A percentile compares a stretch with the other conserved stretches of the same genome.
phyloP scores from a whole-genome alignment of 2,888 invertebrate species.

The Epinotia ramella region DNA sequence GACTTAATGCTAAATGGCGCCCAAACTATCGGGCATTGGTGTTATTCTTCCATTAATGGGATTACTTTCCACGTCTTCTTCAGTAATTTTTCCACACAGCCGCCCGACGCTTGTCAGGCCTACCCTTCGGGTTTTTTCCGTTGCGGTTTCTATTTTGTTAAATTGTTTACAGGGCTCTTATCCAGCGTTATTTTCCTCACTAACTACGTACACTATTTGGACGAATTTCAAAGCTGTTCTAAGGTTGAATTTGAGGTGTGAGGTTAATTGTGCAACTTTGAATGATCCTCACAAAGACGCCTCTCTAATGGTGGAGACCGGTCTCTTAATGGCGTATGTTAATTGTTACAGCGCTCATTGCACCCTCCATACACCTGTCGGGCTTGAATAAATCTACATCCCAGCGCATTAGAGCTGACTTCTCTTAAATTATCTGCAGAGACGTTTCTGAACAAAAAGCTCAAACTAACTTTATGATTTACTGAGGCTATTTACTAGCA shows the following conservation, averaged over 20 bases:
- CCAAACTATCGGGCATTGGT: too few species aligned
- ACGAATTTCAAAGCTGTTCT: neutral
- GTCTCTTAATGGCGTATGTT: conserved; percentile 44
- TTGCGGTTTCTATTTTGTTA: too few species aligned
- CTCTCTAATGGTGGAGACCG: conserved; percentile 40
- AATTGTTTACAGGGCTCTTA: too few species aligned
- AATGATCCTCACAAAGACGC: conserved; percentile 44
- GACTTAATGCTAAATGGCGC: too few species aligned
- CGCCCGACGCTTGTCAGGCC: too few species aligned
- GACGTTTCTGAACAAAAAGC: conserved; percentile 31
- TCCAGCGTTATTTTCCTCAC: too few species aligned
- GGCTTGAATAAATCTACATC: conserved; percentile 41
- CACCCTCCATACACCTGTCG: conserved; percentile 40
- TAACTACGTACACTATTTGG: neutral
- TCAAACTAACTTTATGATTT: conserved; percentile 25
- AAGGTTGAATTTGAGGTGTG: conserved; percentile 46
- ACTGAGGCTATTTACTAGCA: conserved; percentile 18
- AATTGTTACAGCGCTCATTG: conserved; percentile 43
- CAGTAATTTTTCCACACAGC: too few species aligned
- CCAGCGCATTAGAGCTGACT: conserved; percentile 24
- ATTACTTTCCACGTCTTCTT: too few species aligned
- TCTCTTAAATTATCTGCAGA: conserved; percentile 36
- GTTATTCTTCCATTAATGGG: too few species aligned
- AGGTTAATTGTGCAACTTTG: conserved; percentile 51
- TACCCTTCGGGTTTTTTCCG: too few species aligned